phyloP scores from a whole-genome alignment of 2,888 invertebrate species.

The Pheosia tremula region DNA sequence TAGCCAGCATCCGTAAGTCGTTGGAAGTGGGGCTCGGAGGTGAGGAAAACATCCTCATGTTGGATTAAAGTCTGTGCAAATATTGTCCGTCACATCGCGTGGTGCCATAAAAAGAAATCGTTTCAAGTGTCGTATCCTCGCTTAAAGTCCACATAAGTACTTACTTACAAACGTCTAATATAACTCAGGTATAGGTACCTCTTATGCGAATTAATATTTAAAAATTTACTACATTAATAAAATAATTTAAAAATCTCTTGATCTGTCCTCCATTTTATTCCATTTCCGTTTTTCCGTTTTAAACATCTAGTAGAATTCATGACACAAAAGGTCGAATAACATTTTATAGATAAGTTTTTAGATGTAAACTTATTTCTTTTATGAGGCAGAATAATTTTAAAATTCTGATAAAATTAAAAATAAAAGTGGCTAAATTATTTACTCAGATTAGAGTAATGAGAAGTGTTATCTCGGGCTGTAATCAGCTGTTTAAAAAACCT shows the following conservation, averaged over 20 bases:
- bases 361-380: too few relatives aligned
- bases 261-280: too few relatives aligned
- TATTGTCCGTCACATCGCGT: slow-evolving; percentile 26
- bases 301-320: too few relatives aligned
- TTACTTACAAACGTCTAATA: neutral
- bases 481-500: neutral
- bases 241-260: too few relatives aligned
- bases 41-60: slow-evolving; percentile 16
- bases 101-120: slow-evolving; percentile 2
- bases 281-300: too few relatives aligned
- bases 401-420: neutral
- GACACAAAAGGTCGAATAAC: too few relatives aligned
- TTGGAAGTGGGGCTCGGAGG: slow-evolving; percentile 23
- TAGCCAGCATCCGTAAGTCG: slow-evolving; percentile 11
- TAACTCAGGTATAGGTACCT: neutral
- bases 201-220: too few relatives aligned
- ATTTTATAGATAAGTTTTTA: too few relatives aligned
- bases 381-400: neutral
- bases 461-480: neutral
- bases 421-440: neutral
- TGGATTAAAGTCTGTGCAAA: slow-evolving; percentile 36
- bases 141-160: neutral
- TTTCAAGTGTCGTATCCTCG: neutral
- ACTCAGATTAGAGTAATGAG: neutral
- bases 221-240: too few relatives aligned